Percentiles rank a stretch among this genome's conserved stretches.
Evolutionary conservation across 2,797 vertebrate species (phyloP).

Genomic region (Falco columbarius): DNA sequence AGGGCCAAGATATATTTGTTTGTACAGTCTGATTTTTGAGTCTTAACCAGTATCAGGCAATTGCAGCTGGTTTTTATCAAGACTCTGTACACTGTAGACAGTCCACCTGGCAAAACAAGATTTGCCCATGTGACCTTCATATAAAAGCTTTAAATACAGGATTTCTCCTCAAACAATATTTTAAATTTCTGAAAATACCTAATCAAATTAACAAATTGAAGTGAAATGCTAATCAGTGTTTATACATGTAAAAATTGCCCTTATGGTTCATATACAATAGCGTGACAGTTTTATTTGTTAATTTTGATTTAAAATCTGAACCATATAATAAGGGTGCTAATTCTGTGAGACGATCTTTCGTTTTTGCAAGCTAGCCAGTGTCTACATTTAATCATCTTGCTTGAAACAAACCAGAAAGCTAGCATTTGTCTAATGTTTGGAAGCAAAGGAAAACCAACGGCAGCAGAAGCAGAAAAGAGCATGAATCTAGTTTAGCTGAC

Average conservation of each 20-base stretch:
- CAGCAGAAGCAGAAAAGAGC: conserved; percentile 36
- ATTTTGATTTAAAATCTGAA: conserved; percentile 63
- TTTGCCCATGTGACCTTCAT: conserved; percentile 79
- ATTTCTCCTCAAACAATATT: conserved; percentile 60
- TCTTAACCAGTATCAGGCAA: conserved; percentile 85
- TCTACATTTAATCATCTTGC: conserved; percentile 13
- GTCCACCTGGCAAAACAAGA: conserved; percentile 96
- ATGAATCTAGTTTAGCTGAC: not conserved
- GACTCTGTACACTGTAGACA: conserved; percentile 72
- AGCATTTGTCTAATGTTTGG: conserved; percentile 22
- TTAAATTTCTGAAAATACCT: conserved; percentile 54
- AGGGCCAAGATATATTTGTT: conserved; percentile 89
- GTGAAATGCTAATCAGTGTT: conserved; percentile 68
- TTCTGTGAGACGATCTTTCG: conserved; percentile 9
- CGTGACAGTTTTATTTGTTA: conserved; percentile 27
- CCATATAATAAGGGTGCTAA: conserved; percentile 23
- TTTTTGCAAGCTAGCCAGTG: conserved; percentile 12
- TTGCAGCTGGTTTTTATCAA: conserved; percentile 93
- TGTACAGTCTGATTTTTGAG: conserved; percentile 91
- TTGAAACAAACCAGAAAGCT: conserved; percentile 56
- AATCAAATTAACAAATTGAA: conserved; percentile 71
- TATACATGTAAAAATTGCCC: conserved; percentile 50
- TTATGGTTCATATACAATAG: conserved; percentile 30
- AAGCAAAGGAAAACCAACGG: conserved; percentile 19
- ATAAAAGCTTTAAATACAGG: conserved; percentile 78